Percentiles rank a stretch among this genome's conserved stretches.
Conservation (phyloP, 2,113 vertebrate genomes). For the Antigone vipio region DNA sequence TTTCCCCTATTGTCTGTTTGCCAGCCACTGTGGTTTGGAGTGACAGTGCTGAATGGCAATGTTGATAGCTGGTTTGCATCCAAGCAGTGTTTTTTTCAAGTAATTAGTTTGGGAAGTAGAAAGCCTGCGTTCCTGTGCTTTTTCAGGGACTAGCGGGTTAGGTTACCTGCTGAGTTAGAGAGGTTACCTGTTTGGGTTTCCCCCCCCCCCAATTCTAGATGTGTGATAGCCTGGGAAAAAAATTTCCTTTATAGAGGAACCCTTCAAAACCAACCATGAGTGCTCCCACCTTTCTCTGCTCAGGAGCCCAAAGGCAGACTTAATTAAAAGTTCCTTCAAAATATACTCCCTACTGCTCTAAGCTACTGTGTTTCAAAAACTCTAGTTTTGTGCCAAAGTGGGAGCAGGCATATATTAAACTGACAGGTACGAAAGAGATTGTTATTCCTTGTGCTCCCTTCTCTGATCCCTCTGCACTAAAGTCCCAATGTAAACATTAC, state of each 20-base stretch:
- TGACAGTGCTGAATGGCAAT: slow-evolving; percentile 9
- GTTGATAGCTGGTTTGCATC: slow-evolving; percentile 21
- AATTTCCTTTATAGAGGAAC: slow-evolving; percentile 14
- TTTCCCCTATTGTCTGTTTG: not conserved
- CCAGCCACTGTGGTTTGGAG: not conserved
- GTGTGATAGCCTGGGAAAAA: slow-evolving; percentile 51
- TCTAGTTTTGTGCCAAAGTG: slow-evolving; percentile 60
- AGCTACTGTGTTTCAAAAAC: slow-evolving; percentile 50
- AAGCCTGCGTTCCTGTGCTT: not conserved
- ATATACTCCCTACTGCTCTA: slow-evolving; percentile 45
- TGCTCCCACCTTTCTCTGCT: slow-evolving; percentile 21
- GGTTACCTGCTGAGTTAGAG: slow-evolving; percentile 36
- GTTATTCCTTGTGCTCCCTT: not conserved
- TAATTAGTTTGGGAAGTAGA: slow-evolving; percentile 44
- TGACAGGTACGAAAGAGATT: slow-evolving; percentile 48
- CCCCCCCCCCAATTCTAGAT: not conserved
- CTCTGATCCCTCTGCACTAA: not conserved
- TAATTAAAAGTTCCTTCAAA: slow-evolving; percentile 70
- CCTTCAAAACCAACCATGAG: not conserved
- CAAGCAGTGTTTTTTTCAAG: slow-evolving; percentile 32
- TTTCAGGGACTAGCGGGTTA: slow-evolving; percentile 20
- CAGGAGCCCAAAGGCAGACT: slow-evolving; percentile 51
- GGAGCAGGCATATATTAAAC: slow-evolving; percentile 48
- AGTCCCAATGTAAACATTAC: not conserved
- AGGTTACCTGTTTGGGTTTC: not conserved